phyloP scores from a whole-genome alignment of 2,888 invertebrate species.

The Habrosyne pyritoides region DNA sequence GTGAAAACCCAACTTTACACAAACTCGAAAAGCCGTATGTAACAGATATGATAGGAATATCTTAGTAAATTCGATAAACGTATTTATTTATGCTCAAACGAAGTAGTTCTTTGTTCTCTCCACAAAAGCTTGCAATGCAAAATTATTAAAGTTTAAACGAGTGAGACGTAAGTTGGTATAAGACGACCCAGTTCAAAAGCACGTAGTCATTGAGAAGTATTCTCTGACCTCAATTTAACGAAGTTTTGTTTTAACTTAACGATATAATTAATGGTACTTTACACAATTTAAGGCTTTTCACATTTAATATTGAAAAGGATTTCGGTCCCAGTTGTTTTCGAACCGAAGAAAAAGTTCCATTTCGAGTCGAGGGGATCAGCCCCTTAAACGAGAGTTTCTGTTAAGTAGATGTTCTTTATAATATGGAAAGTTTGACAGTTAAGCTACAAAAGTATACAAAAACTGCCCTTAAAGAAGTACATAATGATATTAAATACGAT shows the following conservation, averaged over 20 bases:
- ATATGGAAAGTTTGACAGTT: slow-evolving; percentile 66
- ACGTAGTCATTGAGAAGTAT: slow-evolving; percentile 15
- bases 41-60: no score
- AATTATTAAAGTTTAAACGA: slow-evolving; percentile 16
- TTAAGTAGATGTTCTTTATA: slow-evolving; percentile 55
- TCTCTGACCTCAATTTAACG: slow-evolving; percentile 27
- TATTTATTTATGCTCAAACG: slow-evolving; percentile 6
- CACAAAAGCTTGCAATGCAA: slow-evolving; percentile 13
- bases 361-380: slow-evolving; percentile 35
- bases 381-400: slow-evolving; percentile 48
- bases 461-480: slow-evolving; percentile 54
- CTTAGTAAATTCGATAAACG: neutral
- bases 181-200: slow-evolving; percentile 16
- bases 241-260: slow-evolving; percentile 42
- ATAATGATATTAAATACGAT: slow-evolving; percentile 48
- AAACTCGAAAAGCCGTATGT: no score
- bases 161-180: slow-evolving; percentile 12
- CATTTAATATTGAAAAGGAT: slow-evolving; percentile 59
- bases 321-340: slow-evolving; percentile 47
- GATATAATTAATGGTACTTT: slow-evolving; percentile 48
- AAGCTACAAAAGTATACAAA: slow-evolving; percentile 48
- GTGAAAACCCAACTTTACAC: no score
- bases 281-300: slow-evolving; percentile 40
- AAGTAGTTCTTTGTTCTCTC: slow-evolving; percentile 10
- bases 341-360: slow-evolving; percentile 27